Percentiles rank a stretch among this genome's conserved stretches.
phyloP scores from a whole-genome alignment of 2,888 invertebrate species.

The Xanthia icteritia region DNA sequence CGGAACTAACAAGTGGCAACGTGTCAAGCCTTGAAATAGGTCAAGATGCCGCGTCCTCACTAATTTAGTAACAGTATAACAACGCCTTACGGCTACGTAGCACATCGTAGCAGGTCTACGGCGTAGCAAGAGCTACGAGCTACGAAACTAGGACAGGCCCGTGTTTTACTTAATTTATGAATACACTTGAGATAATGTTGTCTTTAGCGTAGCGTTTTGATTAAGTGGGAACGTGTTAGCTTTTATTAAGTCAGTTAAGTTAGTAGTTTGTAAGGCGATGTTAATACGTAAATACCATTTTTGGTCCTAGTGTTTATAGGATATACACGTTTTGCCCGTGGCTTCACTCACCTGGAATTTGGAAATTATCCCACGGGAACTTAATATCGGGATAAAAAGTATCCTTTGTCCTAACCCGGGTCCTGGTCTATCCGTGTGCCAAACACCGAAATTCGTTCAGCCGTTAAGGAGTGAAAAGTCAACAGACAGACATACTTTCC shows the following conservation, averaged over 20 bases:
- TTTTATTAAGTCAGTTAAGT: constrained; percentile 35
- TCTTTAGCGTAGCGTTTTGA: constrained; percentile 39
- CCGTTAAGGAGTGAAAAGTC: not conserved
- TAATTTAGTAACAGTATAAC: constrained; percentile 81
- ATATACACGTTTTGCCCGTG: not conserved
- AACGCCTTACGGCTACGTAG: constrained; percentile 78
- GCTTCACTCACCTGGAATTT: not conserved
- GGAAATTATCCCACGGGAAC: not conserved
- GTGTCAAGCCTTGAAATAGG: constrained; percentile 79
- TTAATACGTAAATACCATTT: not conserved
- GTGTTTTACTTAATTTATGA: constrained; percentile 61
- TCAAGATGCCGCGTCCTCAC: constrained; percentile 81
- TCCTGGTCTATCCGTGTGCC: not conserved
- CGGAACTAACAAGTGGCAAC: constrained; percentile 78
- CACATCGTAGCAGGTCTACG: constrained; percentile 65
- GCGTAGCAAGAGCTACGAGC: constrained; percentile 71
- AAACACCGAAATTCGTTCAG: not conserved
- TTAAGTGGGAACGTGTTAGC: constrained; percentile 40
- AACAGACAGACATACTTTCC: not conserved
- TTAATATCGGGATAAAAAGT: not conserved
- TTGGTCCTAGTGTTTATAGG: not conserved
- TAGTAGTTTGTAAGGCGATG: constrained; percentile 2
- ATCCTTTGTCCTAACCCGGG: not conserved
- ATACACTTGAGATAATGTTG: constrained; percentile 55
- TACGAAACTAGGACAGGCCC: constrained; percentile 70